These are phyloP conservation scores for Epinephelus moara DNA, from an alignment of 2,113 vertebrate genomes.

Conservation along the genomic window DNA sequence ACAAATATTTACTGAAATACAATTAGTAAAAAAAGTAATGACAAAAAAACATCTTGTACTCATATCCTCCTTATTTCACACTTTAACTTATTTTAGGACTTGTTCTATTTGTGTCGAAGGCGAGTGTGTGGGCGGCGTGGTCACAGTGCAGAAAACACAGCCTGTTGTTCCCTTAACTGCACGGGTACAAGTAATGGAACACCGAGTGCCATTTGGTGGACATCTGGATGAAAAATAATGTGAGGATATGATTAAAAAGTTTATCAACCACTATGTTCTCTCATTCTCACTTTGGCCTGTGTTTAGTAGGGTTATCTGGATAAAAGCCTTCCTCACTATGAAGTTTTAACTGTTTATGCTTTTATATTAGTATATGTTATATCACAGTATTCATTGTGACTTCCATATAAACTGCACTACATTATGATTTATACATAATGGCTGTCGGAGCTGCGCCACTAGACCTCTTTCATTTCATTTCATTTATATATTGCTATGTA, in stretches of 20 bases:
- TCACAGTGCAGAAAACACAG: conserved; percentile 8
- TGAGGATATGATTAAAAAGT: not conserved
- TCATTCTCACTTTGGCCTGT: not conserved
- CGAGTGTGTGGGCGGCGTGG: conserved; percentile 35
- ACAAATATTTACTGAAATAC: not conserved
- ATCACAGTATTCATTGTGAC: not conserved
- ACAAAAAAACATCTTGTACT: not conserved
- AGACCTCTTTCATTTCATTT: no score
- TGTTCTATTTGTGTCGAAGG: conserved; percentile 24
- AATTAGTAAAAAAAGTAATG: not conserved
- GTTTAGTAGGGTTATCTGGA: not conserved
- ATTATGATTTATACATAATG: not conserved
- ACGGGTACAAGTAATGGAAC: conserved; percentile 11
- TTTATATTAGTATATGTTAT: not conserved
- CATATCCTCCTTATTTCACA: not conserved
- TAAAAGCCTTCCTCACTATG: not conserved
- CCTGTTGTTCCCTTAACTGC: conserved; percentile 6
- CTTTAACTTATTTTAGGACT: conserved; percentile 18
- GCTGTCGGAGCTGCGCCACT: no score
- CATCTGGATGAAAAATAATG: not conserved
- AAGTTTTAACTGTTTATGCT: no score
- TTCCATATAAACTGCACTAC: not conserved
- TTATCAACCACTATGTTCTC: not conserved
- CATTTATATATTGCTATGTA: no score
- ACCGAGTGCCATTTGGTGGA: conserved; percentile 8